Conservation (phyloP, 2,888 invertebrate species). For the Noctua janthe region DNA sequence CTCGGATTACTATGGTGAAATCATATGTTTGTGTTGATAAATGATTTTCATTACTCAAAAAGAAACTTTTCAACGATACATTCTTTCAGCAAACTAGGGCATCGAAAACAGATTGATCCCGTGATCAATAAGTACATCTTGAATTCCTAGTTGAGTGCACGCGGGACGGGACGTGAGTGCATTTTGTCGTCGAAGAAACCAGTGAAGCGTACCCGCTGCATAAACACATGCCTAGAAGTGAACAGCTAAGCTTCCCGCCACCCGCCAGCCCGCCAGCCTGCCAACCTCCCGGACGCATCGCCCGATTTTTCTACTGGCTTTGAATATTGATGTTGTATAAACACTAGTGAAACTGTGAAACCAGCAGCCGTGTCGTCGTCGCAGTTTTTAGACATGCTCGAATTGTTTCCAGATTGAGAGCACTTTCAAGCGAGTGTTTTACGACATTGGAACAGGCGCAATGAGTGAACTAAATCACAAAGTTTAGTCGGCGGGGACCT, state of each 20-base stretch:
- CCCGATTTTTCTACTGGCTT: constrained; percentile 82
- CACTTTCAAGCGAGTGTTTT: constrained; percentile 63
- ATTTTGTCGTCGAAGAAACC: constrained; percentile 88
- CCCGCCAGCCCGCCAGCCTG: constrained; percentile 35
- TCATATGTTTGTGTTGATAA: background rate
- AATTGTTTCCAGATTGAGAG: constrained; percentile 65
- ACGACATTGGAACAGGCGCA: constrained; percentile 60
- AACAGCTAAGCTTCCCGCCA: constrained; percentile 70
- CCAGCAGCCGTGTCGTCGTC: constrained; percentile 65
- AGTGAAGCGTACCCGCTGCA: constrained; percentile 83
- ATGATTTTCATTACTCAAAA: background rate
- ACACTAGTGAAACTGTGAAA: constrained; percentile 69
- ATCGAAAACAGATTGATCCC: constrained; percentile 72
- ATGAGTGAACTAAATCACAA: constrained; percentile 66
- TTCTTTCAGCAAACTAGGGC: constrained; percentile 65
- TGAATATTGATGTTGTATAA: constrained; percentile 84
- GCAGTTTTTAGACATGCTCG: constrained; percentile 67
- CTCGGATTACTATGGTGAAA: background rate
- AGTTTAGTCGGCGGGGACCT: constrained; percentile 58
- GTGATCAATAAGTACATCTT: constrained; percentile 85
- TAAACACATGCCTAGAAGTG: constrained; percentile 81
- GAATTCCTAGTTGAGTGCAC: constrained; percentile 81
- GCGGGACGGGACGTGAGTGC: constrained; percentile 85
- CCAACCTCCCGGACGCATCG: constrained; percentile 65
- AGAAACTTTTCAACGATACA: constrained; percentile 14